A percentile compares a stretch with the other conserved stretches of the same genome.
phyloP scores from a whole-genome alignment of 2,888 invertebrate species.

The Cecidostiba fungosa region DNA sequence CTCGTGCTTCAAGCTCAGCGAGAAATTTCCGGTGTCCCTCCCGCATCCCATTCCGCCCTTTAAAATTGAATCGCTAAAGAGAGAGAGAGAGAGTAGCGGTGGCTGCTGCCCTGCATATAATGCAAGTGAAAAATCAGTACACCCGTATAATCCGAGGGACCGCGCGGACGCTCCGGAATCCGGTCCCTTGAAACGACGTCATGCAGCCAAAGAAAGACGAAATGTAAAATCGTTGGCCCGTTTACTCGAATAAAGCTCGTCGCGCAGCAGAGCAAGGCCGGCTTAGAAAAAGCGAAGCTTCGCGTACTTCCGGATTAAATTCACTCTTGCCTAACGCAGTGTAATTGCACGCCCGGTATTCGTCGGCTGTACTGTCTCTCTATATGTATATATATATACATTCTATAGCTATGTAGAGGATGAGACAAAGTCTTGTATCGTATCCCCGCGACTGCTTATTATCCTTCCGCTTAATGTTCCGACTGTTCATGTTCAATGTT shows the following conservation, averaged over 20 bases:
- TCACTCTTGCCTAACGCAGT: slow-evolving; percentile 35
- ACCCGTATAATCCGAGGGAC: background rate
- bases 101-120: background rate
- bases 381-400: background rate
- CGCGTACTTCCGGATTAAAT: slow-evolving; percentile 37
- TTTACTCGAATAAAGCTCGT: background rate
- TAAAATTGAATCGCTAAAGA: background rate
- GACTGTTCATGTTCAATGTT: slow-evolving; percentile 20
- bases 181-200: background rate
- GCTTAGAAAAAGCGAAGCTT: slow-evolving; percentile 8
- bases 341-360: slow-evolving; percentile 27
- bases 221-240: slow-evolving; percentile 39
- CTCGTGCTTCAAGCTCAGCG: background rate
- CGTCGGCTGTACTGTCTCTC: background rate
- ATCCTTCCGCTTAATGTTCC: slow-evolving; percentile 15
- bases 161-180: background rate
- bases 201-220: background rate
- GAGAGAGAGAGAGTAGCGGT: no score
- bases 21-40: background rate
- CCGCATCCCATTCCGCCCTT: background rate
- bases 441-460: slow-evolving; percentile 12
- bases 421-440: background rate
- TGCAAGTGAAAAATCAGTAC: slow-evolving; percentile 7
- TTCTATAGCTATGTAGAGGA: background rate
- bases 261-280: background rate